A percentile compares a stretch with the other conserved stretches of the same genome.
These are phyloP conservation scores for Clamator glandarius DNA, from an alignment of 2,797 vertebrate species.

Conservation along the genomic window DNA sequence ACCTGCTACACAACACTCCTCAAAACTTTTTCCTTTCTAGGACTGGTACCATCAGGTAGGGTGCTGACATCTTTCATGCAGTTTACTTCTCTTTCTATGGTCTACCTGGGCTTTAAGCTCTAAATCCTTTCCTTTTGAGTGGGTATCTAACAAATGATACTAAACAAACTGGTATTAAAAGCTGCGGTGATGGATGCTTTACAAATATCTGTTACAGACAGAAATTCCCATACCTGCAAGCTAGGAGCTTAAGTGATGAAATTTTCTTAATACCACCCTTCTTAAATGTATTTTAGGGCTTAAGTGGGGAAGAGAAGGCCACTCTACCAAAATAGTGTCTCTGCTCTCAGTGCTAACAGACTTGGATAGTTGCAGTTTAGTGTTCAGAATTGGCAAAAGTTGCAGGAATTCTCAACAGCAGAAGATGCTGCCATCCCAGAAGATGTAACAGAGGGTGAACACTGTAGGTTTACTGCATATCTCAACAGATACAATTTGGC, in stretches of 20 bases:
- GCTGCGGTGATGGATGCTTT: slow-evolving; percentile 2
- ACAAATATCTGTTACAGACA: not conserved
- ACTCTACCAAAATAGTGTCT: slow-evolving; percentile 37
- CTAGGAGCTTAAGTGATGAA: not conserved
- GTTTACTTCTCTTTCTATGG: not conserved
- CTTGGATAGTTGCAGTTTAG: slow-evolving; percentile 40
- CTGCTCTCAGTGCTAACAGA: not conserved
- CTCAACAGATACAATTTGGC: not conserved
- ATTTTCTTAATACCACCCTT: not conserved
- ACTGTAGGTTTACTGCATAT: not conserved
- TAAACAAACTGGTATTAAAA: not conserved
- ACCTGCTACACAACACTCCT: not conserved
- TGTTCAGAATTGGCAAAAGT: slow-evolving; percentile 47
- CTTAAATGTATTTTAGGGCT: not conserved
- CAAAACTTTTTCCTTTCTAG: not conserved
- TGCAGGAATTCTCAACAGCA: slow-evolving; percentile 11
- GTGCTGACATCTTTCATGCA: not conserved
- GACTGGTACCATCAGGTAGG: not conserved
- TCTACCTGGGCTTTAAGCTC: not conserved
- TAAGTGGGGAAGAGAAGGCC: slow-evolving; percentile 14
- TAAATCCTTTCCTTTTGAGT: slow-evolving; percentile 6
- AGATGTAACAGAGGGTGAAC: not conserved
- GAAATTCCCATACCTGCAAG: not conserved
- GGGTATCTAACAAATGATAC: not conserved
- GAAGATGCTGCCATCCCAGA: not conserved